Base-by-base conservation (phyloP, 2,113 vertebrate genomes). In the Zosterops borbonicus region DNA sequence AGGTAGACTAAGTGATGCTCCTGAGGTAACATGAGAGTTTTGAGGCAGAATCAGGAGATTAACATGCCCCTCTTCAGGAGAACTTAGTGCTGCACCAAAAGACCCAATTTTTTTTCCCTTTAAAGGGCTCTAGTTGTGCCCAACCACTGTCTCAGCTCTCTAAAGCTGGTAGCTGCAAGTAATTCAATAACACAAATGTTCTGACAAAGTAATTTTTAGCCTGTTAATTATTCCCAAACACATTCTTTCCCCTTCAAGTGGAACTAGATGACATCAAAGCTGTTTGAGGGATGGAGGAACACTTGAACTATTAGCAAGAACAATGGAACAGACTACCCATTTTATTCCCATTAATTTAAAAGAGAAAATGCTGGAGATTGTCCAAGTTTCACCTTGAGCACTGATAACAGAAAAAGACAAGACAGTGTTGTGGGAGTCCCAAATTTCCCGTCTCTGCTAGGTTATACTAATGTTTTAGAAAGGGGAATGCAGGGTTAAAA, bases 191-290 rank as follows among this genome's bases (percentile, higher is more conserved):
- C 60, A 74, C 59, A 86, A 95, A 96, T 95, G 93, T 95, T 91
- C 95, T 95, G 93, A 92, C 94, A 95, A 95, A 95, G 95, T 95
- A 58, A 96, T 97, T 95, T 95, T 97, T 97, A 96, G 94, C 93
- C 83, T 91, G 94, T 86, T 97, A 97, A 97, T 97, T 95, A 96
- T 95, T 96, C 91, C 96, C 95, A 97, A 91, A 95, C 91, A 92
- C 93, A 95, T 95, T 96, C 84, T 97, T 95, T 94, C 93, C 93
- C 59, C 93, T 97, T 94, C 90, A 87, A 96, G 83, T 95, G 89
- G 87, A 95, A 87, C 80, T 95, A 90, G 90, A 97, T 95, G 95
- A 95, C 95, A 95, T 96, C 91, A 95, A 96, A 96, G 87, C 93
- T 85, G 82, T 80, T 91, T 95, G 93, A 95, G 91, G 94, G 87